Percentiles rank a stretch among this genome's conserved stretches.
Conservation (phyloP, 2,797 vertebrate species). For the Coregonus ussuriensis region DNA sequence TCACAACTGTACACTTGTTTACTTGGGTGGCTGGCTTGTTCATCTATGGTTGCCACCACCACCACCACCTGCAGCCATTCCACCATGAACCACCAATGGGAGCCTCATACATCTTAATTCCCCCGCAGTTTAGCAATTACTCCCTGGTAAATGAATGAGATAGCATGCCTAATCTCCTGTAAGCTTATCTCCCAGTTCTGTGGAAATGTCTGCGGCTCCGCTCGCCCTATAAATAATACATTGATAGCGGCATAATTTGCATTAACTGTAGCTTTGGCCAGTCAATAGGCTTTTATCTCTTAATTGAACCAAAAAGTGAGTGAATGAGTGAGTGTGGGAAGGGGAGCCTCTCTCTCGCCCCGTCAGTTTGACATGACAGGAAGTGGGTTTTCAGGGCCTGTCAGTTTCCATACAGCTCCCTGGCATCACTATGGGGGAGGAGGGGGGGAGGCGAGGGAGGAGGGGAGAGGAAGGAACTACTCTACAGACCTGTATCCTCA, state of each 20-base stretch:
- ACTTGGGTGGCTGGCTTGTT: constrained; percentile 46
- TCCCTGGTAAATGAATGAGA: constrained; percentile 79
- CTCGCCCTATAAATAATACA: constrained; percentile 78
- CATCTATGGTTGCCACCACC: constrained; percentile 50
- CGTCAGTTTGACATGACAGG: constrained; percentile 57
- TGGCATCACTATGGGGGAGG: constrained; percentile 53
- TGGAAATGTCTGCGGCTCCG: constrained; percentile 72
- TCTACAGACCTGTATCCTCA: neutral
- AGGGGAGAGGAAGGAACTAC: neutral
- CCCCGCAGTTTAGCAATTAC: constrained; percentile 80
- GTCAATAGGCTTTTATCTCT: constrained; percentile 81
- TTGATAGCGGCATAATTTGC: constrained; percentile 79
- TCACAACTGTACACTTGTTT: constrained; percentile 53
- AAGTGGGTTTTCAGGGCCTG: constrained; percentile 56
- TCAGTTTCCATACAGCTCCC: constrained; percentile 64
- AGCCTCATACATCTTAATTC: constrained; percentile 73
- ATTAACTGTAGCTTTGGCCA: constrained; percentile 76
- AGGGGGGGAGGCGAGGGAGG: constrained; percentile 31
- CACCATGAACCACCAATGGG: constrained; percentile 68
- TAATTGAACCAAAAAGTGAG: constrained; percentile 71
- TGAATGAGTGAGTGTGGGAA: neutral
- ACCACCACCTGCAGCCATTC: constrained; percentile 41
- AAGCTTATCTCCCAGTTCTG: constrained; percentile 79
- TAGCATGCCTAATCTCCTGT: constrained; percentile 82
- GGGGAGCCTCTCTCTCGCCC: neutral